Evolutionary conservation across 2,888 invertebrate genomes (phyloP).

Genomic region (Sminthurinus aureus): DNA sequence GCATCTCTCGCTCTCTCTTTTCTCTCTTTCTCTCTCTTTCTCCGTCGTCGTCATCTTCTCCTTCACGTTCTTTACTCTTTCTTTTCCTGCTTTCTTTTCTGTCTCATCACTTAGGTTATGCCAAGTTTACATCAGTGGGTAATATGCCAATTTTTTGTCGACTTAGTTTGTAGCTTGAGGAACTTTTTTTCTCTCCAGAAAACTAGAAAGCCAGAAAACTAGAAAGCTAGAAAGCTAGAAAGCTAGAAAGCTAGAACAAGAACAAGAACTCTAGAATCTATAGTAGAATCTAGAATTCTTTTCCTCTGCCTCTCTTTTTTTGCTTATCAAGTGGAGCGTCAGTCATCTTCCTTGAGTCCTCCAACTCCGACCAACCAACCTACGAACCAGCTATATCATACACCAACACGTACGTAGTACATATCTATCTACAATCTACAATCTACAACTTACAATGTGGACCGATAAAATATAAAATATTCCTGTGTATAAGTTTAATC

Average conservation of each 20-base stretch:
- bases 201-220: no score
- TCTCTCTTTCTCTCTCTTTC: slow-evolving; percentile 7
- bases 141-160: slow-evolving; percentile 31
- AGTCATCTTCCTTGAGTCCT: slow-evolving; percentile 13
- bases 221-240: neutral
- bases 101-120: slow-evolving; percentile 2
- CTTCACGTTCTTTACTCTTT: neutral
- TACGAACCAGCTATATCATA: no score
- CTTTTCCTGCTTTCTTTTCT: neutral
- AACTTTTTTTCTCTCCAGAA: slow-evolving; percentile 11
- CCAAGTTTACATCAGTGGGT: slow-evolving; percentile 28
- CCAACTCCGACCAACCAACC: neutral
- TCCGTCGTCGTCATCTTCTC: no score
- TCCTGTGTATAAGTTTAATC: no score
- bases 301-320: neutral
- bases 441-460: no score
- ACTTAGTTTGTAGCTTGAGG: slow-evolving; percentile 14
- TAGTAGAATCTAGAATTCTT: neutral
- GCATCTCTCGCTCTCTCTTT: neutral
- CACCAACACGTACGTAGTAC: no score
- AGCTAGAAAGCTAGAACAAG: no score
- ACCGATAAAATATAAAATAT: no score
- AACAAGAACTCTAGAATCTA: slow-evolving; percentile 3
- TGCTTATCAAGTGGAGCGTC: slow-evolving; percentile 36
- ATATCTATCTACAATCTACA: no score